These are phyloP conservation scores for Pilophorus perplexus DNA, from an alignment of 2,888 invertebrate genomes.

Conservation along the genomic window DNA sequence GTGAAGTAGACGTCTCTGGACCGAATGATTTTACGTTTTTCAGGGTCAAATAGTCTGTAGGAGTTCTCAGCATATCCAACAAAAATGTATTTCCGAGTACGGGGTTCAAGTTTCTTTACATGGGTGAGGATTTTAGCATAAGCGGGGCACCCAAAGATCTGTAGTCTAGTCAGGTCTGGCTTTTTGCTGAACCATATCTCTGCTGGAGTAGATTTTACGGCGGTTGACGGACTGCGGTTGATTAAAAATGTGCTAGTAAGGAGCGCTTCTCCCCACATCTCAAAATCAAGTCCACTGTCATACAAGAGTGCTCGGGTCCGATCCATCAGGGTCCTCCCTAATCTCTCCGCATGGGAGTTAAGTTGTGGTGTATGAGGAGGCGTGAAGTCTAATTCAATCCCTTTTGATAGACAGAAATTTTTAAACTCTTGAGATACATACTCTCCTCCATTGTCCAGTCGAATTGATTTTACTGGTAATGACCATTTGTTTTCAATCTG, in stretches of 20 bases:
- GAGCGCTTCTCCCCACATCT: background rate
- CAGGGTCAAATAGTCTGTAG: slow-evolving; percentile 14
- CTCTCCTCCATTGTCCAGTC: too few species aligned
- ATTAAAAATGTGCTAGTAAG: background rate
- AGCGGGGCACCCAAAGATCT: slow-evolving; percentile 1
- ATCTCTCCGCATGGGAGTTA: slow-evolving; percentile 22
- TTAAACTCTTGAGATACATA: too few species aligned
- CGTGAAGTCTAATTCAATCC: slow-evolving; percentile 21
- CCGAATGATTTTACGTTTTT: slow-evolving; percentile 19
- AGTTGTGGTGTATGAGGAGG: slow-evolving; percentile 27
- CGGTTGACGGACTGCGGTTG: background rate
- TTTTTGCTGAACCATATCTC: slow-evolving; percentile 20
- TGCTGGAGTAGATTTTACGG: slow-evolving; percentile 3
- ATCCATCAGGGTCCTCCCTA: slow-evolving; percentile 19
- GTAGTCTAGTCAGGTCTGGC: background rate
- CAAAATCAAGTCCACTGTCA: background rate
- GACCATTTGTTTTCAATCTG: slow-evolving; percentile 8
- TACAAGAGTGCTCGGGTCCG: slow-evolving; percentile 8
- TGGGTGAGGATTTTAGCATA: slow-evolving; percentile 9
- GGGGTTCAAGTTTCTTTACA: slow-evolving; percentile 20
- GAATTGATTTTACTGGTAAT: background rate
- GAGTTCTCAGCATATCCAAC: slow-evolving; percentile 19
- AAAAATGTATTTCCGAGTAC: slow-evolving; percentile 12
- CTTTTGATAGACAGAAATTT: slow-evolving; percentile 11
- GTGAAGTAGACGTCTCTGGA: slow-evolving; percentile 6